Conservation (phyloP, 2,113 vertebrate genomes). For the Marmota flaviventris region DNA sequence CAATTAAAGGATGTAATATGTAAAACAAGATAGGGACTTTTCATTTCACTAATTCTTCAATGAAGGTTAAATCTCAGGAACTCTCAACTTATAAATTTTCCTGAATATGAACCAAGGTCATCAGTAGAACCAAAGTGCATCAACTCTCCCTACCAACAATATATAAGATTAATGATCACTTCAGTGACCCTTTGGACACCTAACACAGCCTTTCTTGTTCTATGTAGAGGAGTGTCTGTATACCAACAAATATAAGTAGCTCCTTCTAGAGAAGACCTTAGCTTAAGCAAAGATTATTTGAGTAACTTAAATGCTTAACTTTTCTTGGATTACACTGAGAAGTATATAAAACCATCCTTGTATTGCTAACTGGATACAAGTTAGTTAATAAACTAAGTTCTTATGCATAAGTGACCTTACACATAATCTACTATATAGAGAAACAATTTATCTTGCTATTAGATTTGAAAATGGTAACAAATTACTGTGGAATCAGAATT, state of each 20-base stretch:
- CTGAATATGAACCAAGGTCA: constrained; percentile 50
- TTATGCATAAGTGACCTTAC: constrained; percentile 40
- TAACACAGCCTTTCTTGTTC: not conserved
- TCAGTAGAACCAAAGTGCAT: not conserved
- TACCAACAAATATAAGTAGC: not conserved
- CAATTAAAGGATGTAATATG: constrained; percentile 62
- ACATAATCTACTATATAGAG: constrained; percentile 10
- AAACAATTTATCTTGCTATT: constrained; percentile 42
- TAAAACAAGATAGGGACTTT: constrained; percentile 64
- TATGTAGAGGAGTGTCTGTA: not conserved
- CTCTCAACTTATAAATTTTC: constrained; percentile 48
- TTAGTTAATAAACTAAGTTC: constrained; percentile 54
- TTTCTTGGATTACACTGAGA: constrained; percentile 29
- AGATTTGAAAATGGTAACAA: constrained; percentile 14
- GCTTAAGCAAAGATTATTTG: constrained; percentile 13
- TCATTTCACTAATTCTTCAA: constrained; percentile 48
- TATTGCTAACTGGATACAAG: constrained; percentile 14
- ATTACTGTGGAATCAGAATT: not conserved
- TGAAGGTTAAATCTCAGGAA: constrained; percentile 39
- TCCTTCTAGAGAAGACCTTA: too few relatives aligned
- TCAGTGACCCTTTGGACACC: not conserved
- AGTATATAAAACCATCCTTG: not conserved
- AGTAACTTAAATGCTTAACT: constrained; percentile 14
- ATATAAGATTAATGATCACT: not conserved
- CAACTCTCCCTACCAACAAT: not conserved